Evolutionary conservation across 2,797 vertebrate species (phyloP).

Genomic region (Kryptopterus vitreolus): DNA sequence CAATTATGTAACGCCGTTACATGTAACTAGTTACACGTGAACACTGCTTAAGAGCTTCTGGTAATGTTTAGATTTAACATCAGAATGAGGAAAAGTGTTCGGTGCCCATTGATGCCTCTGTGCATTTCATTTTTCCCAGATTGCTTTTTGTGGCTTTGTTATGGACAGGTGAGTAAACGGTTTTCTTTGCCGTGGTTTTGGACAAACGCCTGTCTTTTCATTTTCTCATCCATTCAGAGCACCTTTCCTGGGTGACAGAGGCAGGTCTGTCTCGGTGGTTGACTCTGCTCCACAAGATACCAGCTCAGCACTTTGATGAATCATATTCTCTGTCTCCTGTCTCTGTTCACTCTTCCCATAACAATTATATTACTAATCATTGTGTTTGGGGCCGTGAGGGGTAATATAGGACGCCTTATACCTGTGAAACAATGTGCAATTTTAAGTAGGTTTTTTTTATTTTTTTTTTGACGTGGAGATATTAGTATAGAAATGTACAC

Average conservation of each 20-base stretch:
- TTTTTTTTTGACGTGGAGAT: too few species aligned
- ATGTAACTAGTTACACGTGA: too few species aligned
- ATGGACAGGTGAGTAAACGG: background rate
- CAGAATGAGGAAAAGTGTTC: background rate
- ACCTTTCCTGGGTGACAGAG: background rate
- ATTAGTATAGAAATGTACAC: too few species aligned
- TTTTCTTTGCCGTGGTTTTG: background rate
- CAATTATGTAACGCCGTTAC: too few species aligned
- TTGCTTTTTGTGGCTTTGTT: background rate
- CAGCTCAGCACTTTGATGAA: background rate
- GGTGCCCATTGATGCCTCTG: background rate
- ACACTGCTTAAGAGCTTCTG: background rate
- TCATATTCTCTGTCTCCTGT: background rate
- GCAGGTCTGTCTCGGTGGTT: slow-evolving; percentile 8
- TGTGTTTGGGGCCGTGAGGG: background rate
- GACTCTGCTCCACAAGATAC: background rate
- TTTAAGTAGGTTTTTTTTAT: too few species aligned
- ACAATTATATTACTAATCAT: background rate
- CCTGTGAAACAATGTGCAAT: background rate
- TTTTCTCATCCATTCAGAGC: background rate
- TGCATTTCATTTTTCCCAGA: background rate
- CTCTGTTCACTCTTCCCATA: background rate
- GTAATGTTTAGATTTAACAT: background rate
- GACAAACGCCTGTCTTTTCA: background rate
- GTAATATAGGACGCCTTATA: background rate